These are phyloP conservation scores for Micropoecilia bifurca DNA, from an alignment of 2,797 vertebrate species.

Conservation along the genomic window DNA sequence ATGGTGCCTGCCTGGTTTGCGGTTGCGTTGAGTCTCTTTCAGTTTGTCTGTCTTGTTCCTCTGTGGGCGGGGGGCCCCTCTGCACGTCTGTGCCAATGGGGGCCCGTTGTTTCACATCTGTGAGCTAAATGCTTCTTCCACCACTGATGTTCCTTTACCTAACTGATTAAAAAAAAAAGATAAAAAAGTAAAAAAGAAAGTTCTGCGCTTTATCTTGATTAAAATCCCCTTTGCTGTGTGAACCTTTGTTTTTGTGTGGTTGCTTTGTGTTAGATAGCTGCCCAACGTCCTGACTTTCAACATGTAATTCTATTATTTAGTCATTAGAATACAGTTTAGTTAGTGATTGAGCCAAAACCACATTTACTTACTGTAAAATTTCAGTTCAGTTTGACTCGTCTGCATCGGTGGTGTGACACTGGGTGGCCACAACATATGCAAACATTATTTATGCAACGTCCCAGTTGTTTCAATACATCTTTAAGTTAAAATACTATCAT, in stretches of 20 bases:
- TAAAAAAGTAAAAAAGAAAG: neutral
- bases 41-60: neutral
- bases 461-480: neutral
- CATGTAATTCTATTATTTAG: neutral
- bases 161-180: neutral
- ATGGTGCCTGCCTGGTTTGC: constrained; percentile 4
- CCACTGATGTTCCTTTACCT: neutral
- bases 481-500: neutral
- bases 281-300: neutral
- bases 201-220: neutral
- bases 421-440: neutral
- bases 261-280: neutral
- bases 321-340: neutral
- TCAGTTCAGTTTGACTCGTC: neutral
- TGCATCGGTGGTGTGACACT: neutral
- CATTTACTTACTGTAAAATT: neutral
- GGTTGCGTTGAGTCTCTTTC: constrained; percentile 7
- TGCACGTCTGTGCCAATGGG: neutral
- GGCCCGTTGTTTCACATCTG: constrained; percentile 7
- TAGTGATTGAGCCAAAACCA: neutral
- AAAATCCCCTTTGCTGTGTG: neutral
- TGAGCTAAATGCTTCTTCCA: constrained; percentile 17
- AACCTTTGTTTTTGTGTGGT: neutral
- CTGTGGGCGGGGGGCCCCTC: neutral
- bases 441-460: neutral